Evolutionary conservation across 2,797 vertebrate genomes (phyloP), one percentile per base, ranked within the genome.

Genomic region (Tiaroga cobitis): DNA sequence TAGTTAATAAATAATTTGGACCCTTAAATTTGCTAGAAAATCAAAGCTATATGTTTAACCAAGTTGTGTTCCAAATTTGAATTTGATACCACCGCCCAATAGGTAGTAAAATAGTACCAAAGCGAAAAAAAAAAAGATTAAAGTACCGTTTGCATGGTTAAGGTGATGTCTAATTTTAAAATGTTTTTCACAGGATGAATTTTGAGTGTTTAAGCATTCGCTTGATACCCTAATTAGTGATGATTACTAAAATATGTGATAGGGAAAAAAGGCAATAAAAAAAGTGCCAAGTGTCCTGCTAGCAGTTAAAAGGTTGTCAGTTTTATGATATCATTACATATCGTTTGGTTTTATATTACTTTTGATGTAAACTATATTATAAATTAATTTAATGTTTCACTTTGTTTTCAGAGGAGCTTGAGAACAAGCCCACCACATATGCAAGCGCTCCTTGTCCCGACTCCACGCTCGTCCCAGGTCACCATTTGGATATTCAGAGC

Each of bases 351-450:
- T 34, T 61, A 5, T 15, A 43, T 21, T 46, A n/a, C 21, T 56
- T 73, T n/a, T 49, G 5, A 29, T 49, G 26, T 32, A 15, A 70
- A 11, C 43, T 73, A 21, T 2, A 43, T 67, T 80, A 46, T 76
- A 75, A 85, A 34, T 24, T 72, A 9, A 61, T 85, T 24, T 74
- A 51, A 16, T 51, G 81, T 65, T 87, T 77, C 77, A 67, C 76
- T 29, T 4, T 92, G 89, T 91, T 93, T 63, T 75, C 93, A 99
- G 98, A 97, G 91, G 97, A 97, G 86, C 93, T 89, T 41, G 96
- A 94, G 87, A 93, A 90, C 89, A 95, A 91, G 67, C 87, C 95
- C 11, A 86, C 92, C 81, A 93, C 93, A 85, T 88, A 93, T 88
- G 93, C 93, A 87, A 90, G 89, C 0, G 80, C 91, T 11, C 91